phyloP scores from a whole-genome alignment of 2,888 invertebrate species.

The Tanytarsus gracilentus region DNA sequence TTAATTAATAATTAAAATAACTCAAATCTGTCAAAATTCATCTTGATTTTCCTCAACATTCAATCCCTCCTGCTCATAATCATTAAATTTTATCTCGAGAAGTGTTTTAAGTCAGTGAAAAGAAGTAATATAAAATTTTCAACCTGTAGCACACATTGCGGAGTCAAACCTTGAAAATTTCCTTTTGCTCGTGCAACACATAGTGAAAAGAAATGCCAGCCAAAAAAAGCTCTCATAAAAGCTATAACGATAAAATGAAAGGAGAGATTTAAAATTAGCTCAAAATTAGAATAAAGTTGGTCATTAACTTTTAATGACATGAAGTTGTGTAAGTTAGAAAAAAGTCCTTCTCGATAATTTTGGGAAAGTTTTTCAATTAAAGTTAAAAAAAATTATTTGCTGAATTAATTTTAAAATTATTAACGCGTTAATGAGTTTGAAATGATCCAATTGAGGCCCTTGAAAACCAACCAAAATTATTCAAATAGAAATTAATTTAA shows the following conservation, averaged over 20 bases:
- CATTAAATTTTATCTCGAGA: background rate
- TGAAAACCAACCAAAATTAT: too few species aligned
- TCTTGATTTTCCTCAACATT: background rate
- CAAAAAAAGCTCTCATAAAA: slow-evolving; percentile 8
- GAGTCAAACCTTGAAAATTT: slow-evolving; percentile 27
- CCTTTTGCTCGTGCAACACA: slow-evolving; percentile 9
- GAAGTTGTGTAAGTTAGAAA: too few species aligned
- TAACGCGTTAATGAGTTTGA: too few species aligned
- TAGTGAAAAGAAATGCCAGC: background rate
- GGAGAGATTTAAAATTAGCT: background rate
- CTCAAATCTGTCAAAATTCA: background rate
- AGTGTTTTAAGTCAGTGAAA: background rate
- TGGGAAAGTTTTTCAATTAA: too few species aligned
- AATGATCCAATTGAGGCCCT: too few species aligned
- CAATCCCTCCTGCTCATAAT: background rate
- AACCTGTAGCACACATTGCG: slow-evolving; percentile 25
- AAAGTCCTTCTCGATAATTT: too few species aligned
- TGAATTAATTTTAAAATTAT: too few species aligned
- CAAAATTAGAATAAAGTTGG: background rate
- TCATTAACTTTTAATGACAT: too few species aligned
- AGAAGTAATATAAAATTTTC: background rate
- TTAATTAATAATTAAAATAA: slow-evolving; percentile 1
- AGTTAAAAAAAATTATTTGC: too few species aligned
- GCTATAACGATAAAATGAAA: background rate
- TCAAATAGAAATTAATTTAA: too few species aligned